Conservation (phyloP, 2,113 vertebrate species). For the Boleophthalmus pectinirostris region DNA sequence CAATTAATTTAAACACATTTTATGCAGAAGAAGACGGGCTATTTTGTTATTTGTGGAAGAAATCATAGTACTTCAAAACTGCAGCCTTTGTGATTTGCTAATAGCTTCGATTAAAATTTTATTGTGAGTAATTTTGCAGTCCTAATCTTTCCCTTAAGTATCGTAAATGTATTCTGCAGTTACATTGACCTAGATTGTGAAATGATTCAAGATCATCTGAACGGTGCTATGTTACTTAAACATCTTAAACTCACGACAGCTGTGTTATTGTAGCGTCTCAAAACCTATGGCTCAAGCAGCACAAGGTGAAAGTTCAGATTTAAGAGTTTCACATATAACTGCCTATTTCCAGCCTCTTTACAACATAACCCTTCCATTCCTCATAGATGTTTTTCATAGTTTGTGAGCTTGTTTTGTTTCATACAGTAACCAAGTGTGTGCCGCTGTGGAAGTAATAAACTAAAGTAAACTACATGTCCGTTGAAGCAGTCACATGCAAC, state of each 20-base stretch:
- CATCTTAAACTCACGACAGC: neutral
- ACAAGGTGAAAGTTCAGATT: slow-evolving; percentile 9
- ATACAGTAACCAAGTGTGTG: neutral
- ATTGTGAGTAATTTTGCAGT: no score
- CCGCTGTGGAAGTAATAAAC: neutral
- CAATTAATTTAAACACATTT: no score
- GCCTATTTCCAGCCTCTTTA: slow-evolving; percentile 10
- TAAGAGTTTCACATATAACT: neutral
- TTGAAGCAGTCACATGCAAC: slow-evolving; percentile 24
- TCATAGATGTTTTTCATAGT: neutral
- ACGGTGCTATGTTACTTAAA: neutral
- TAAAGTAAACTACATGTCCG: neutral
- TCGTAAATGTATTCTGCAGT: neutral
- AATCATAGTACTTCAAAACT: no score
- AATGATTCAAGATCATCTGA: slow-evolving; percentile 1
- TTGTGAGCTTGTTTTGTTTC: neutral
- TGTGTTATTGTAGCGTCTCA: slow-evolving; percentile 1
- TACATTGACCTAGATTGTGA: neutral
- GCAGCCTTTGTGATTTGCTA: no score
- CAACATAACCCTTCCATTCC: neutral
- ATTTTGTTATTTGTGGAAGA: no score
- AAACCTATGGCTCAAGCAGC: neutral
- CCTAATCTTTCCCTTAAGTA: neutral
- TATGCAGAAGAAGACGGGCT: no score
- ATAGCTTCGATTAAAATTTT: no score